These are phyloP conservation scores for Poecilia gillii DNA, from an alignment of 2,797 vertebrate genomes.

Conservation along the genomic window DNA sequence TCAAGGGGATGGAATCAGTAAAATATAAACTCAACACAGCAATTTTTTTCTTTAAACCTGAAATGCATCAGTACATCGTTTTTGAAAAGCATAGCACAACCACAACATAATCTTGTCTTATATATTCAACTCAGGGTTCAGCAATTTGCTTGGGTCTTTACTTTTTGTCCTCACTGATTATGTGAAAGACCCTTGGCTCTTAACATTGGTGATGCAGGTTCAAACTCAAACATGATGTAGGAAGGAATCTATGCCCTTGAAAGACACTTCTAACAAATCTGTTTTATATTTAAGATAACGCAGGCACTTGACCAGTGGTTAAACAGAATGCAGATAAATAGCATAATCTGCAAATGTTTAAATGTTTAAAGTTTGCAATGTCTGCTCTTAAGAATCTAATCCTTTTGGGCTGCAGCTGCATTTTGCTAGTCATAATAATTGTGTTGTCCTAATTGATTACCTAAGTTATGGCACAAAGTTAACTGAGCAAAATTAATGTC, in stretches of 20 bases:
- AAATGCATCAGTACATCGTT: neutral
- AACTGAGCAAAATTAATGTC: neutral
- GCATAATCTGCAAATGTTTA: neutral
- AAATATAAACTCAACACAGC: neutral
- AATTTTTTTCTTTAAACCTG: too few species aligned
- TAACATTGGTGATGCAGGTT: neutral
- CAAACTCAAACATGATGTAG: neutral
- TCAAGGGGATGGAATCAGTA: neutral
- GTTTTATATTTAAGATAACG: neutral
- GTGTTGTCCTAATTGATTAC: neutral
- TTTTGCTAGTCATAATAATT: neutral
- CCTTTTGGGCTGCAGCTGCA: neutral
- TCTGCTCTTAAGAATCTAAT: neutral
- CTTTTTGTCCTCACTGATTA: neutral
- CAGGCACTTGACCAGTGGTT: neutral
- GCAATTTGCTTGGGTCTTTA: neutral
- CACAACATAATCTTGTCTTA: neutral
- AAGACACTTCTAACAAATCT: neutral
- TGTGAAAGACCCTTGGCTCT: neutral
- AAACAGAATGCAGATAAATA: neutral
- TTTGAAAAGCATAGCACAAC: neutral
- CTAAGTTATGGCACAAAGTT: neutral
- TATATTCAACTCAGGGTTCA: neutral
- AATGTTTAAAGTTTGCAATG: neutral
- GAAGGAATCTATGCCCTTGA: neutral